Base-by-base conservation (phyloP, 2,797 vertebrate species). In the Petrocephalus schoutedeni region DNA sequence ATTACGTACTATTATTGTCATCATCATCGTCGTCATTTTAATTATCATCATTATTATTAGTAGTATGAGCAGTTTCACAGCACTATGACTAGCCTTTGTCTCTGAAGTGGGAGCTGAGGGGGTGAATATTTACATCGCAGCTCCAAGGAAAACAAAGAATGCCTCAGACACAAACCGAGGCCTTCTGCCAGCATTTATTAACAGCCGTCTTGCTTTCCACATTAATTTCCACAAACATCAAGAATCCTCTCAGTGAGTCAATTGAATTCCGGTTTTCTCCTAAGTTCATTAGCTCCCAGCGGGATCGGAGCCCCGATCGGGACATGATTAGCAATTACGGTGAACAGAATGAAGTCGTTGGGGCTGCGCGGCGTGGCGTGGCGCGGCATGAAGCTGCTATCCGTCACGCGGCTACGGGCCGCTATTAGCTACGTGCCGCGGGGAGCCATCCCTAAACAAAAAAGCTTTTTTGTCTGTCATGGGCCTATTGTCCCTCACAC, bases 221-320 rank as follows among this genome's bases (percentile, higher is more conserved):
- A 61, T 67, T 61, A 64, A 86, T 86, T 86, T 67, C 36, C 85
- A 21, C 58, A 64, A 86, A 86, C 58, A 86, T 86, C 59, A 64
- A 64, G 85, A 57, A 85, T 58, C 51, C 23, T 58, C 54, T 85
- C 6, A 14, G 54, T 58, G 53, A 64, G 57, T 61, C 85, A 86
- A 86, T 64, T 64, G 36, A 86, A 86, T 86, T 86, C 56, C 19
- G 36, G 36, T 23, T 64, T 64, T 36, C 57, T 64, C 58, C 85
- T 49, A 49, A 61, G 57, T 74, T 77, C 87, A 86, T 93, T 77
- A 87, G n/a, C 53, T 87, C 67, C 71, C 87, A 87, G 87, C 87
- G 53, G 87, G 87, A 41, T 80, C 21, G 54, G 19, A 12, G 28
- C 54, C 87, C 57, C 14, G 71, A 87, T 87, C 53, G 23, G 67